These are phyloP conservation scores for Microctenopoma steveboyesi DNA, from an alignment of 2,797 vertebrate genomes.

Conservation along the genomic window DNA sequence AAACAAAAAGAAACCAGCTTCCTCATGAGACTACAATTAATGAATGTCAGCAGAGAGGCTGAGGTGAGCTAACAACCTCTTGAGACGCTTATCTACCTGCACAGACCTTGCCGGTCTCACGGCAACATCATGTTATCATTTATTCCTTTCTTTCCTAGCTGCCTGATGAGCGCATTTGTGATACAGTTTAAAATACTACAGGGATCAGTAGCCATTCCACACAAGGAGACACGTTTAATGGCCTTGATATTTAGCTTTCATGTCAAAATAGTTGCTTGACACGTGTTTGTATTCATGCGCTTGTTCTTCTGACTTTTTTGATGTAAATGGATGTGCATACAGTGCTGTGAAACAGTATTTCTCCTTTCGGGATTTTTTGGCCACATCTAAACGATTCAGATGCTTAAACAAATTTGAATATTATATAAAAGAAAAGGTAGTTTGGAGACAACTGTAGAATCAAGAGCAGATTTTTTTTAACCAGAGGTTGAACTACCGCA, in stretches of 20 bases:
- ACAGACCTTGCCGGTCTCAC: constrained; percentile 32
- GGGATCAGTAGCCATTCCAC: constrained; percentile 8
- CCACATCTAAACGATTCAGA: too few relatives aligned
- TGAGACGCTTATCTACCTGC: constrained; percentile 61
- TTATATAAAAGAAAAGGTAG: too few relatives aligned
- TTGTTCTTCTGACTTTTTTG: constrained; percentile 1
- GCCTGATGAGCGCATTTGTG: constrained; percentile 25
- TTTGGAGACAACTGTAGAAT: too few relatives aligned
- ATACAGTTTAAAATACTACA: constrained; percentile 43
- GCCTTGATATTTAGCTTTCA: constrained; percentile 26
- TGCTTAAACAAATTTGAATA: too few relatives aligned
- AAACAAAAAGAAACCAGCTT: constrained; percentile 43
- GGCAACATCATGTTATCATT: constrained; percentile 56
- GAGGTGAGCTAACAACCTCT: constrained; percentile 47
- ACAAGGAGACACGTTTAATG: constrained; percentile 12
- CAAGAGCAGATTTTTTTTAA: too few relatives aligned
- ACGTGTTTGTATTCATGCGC: constrained; percentile 7
- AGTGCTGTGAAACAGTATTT: too few relatives aligned
- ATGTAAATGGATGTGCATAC: constrained; percentile 1
- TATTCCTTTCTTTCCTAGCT: constrained; percentile 27
- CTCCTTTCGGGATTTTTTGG: too few relatives aligned
- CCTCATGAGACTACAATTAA: constrained; percentile 57
- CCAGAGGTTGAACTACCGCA: too few relatives aligned
- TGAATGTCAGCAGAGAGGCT: constrained; percentile 49
- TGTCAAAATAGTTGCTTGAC: constrained; percentile 25